These are phyloP conservation scores for Pteruthius melanotis DNA, from an alignment of 2,113 vertebrate species.

Conservation along the genomic window DNA sequence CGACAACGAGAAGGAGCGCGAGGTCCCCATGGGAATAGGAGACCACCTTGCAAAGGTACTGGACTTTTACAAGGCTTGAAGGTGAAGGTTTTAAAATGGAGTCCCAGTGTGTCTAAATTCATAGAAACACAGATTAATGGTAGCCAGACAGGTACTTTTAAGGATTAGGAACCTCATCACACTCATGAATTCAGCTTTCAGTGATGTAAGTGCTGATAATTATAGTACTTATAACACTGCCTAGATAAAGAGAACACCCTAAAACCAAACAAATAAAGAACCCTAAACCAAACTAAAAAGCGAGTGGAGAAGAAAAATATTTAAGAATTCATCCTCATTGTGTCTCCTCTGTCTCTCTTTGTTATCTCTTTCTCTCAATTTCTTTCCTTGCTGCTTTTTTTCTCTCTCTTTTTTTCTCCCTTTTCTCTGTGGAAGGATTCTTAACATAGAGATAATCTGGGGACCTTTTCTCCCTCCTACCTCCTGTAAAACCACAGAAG, in stretches of 20 bases:
- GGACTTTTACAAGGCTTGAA: neutral
- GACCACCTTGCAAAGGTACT: conserved; percentile 83
- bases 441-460: neutral
- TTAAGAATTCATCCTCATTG: neutral
- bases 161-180: neutral
- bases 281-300: neutral
- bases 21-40: conserved; percentile 81
- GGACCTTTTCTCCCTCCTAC: conserved; percentile 20
- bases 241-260: neutral
- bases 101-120: neutral
- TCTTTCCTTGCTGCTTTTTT: neutral
- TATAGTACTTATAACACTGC: neutral
- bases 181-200: neutral
- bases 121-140: neutral
- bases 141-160: neutral
- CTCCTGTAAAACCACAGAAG: conserved; percentile 13
- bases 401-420: neutral
- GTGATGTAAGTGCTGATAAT: neutral
- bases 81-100: neutral
- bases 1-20: conserved; percentile 81
- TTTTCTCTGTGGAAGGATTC: neutral
- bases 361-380: neutral
- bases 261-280: neutral
- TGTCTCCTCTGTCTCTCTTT: neutral
- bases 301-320: neutral